Base-by-base conservation (phyloP, 2,113 vertebrate genomes). In the Scortum barcoo region DNA sequence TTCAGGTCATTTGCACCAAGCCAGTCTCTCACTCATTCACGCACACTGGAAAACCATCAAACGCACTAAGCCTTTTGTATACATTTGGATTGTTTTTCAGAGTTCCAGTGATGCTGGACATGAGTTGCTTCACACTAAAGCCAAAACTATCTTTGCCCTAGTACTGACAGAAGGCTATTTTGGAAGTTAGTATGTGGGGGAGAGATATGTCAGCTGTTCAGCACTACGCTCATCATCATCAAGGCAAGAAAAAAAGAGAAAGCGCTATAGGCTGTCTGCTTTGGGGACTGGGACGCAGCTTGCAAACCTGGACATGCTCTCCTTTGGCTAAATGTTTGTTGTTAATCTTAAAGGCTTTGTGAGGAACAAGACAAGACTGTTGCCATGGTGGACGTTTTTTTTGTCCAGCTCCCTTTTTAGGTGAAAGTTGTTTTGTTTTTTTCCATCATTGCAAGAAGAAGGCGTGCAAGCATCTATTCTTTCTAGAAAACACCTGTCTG, bases 151-250 rank as follows among this genome's bases (percentile, higher is more conserved):
- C 90, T 93, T 92, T 93, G 86, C 88, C 56, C 78, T 86, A 86
- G 86, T 82, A 92, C 91, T 93, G 92, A 94, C 92, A 86, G 86
- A 84, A 81, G 82, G 93, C 93, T 95, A 95, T 95, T 95, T 95
- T 95, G 74, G 94, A 94, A 63, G 89, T 73, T 79, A 91, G 93
- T 84, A 83, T 94, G 90, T 86, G 91, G 78, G 78, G 87, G 92
- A 90, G 82, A 93, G 92, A 94, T 92, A 93, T 94, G 94, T 94
- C 95, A 95, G 95, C 95, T 95, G 95, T 95, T 95, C 89, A 74
- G 81, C 89, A 92, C 90, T 77, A 89, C 68, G 76, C 89, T 93
- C 90, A n/a, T n/a, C n/a, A n/a, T n/a, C 87, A 92, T 92, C 89
- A 90, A 78, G 76, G 81, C 76, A 80, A 53, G 56, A 46, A 78